A percentile compares a stretch with the other conserved stretches of the same genome.
Conservation (phyloP, 2,888 invertebrate species). For the Cheilosia impressa region DNA sequence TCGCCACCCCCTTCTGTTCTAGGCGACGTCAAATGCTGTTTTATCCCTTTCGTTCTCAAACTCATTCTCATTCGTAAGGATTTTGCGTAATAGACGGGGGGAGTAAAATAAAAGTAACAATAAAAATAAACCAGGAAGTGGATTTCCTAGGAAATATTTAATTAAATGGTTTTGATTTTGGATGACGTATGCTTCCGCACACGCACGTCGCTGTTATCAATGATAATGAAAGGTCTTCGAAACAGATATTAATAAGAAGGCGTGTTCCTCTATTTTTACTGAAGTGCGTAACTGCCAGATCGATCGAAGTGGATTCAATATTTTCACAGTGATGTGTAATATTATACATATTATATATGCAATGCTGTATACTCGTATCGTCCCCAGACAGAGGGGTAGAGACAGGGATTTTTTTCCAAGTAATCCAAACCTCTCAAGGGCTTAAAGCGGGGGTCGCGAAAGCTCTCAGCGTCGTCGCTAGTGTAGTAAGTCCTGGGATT, state of each 20-base stretch:
- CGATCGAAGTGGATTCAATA: background rate
- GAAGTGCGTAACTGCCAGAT: background rate
- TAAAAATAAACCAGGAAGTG: conserved; percentile 31
- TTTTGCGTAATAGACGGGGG: conserved; percentile 57
- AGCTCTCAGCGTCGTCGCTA: background rate
- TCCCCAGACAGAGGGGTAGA: background rate
- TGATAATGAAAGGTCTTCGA: background rate
- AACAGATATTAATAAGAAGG: background rate
- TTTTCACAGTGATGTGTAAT: too few relatives aligned
- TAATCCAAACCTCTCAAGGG: background rate
- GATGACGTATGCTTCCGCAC: conserved; percentile 1
- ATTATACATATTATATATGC: too few relatives aligned
- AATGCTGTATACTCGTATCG: too few relatives aligned
- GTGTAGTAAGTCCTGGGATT: background rate
- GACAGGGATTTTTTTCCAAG: background rate
- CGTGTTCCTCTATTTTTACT: background rate
- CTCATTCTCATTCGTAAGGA: conserved; percentile 45
- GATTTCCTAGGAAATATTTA: background rate
- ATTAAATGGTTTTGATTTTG: background rate
- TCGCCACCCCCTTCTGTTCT: conserved; percentile 27
- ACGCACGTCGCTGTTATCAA: background rate
- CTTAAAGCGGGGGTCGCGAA: background rate
- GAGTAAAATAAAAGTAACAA: background rate
- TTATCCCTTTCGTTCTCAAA: conserved; percentile 21
- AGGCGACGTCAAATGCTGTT: conserved; percentile 41